Conservation (phyloP, 30 jellyfish, hydroid and myxozoan genomes). For the Cassiopea andromeda region DNA sequence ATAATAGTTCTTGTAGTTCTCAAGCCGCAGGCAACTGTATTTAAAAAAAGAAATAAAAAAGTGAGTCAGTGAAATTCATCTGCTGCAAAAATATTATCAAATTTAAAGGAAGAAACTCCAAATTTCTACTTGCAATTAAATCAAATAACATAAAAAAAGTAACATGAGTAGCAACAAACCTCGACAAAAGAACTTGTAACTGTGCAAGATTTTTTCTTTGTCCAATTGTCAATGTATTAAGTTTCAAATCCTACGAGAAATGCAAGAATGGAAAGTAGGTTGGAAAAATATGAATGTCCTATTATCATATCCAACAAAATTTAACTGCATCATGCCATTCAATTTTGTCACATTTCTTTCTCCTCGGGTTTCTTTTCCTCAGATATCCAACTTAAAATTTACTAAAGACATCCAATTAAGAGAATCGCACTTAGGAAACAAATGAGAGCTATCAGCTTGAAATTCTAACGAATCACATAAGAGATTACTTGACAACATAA, state of each 20-base stretch:
- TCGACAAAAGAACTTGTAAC: conserved; percentile 52
- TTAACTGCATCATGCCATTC: no score
- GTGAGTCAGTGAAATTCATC: not conserved
- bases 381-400: no score
- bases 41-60: not conserved
- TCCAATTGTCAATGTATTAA: conserved; percentile 32
- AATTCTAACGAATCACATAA: no score
- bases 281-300: not conserved
- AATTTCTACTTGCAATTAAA: not conserved
- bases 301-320: not conserved
- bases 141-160: not conserved
- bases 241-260: conserved; percentile 79
- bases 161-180: conserved; percentile 13
- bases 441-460: no score
- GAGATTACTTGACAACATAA: no score
- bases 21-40: conserved; percentile 17
- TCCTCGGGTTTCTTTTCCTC: no score
- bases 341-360: no score
- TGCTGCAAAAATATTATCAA: not conserved
- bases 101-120: not conserved
- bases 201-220: conserved; percentile 61
- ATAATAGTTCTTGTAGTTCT: conserved; percentile 9
- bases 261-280: not conserved
- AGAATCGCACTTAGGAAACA: no score
- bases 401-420: no score